These are phyloP conservation scores for Odontomachus brunneus DNA, from an alignment of 1,140 invertebrate species.

Conservation along the genomic window DNA sequence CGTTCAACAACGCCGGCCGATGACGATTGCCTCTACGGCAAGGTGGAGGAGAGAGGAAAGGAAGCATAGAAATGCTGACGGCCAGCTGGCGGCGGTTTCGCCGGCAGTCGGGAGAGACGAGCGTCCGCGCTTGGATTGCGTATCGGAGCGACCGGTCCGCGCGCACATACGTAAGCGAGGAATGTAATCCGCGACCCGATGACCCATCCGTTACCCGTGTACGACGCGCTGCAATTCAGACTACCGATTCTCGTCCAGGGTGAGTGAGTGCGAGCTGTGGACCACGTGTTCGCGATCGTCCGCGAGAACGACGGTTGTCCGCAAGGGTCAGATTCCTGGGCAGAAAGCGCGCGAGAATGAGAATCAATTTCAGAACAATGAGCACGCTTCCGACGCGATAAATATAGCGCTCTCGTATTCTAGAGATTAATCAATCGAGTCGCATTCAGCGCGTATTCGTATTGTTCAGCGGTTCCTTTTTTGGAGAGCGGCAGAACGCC, in stretches of 20 bases:
- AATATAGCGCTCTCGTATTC: background rate
- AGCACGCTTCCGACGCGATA: background rate
- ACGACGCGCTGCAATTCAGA: slow-evolving; percentile 69
- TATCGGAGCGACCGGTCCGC: slow-evolving; percentile 84
- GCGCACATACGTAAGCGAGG: slow-evolving; percentile 71
- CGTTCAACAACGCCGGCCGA: background rate
- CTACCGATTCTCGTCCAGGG: slow-evolving; percentile 49
- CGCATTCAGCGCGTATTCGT: no score
- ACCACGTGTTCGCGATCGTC: slow-evolving; percentile 32
- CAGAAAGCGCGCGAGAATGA: background rate
- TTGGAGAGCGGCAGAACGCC: no score
- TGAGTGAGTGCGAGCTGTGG: slow-evolving; percentile 39
- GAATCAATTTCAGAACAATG: background rate
- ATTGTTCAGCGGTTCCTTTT: no score
- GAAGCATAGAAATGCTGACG: slow-evolving; percentile 41
- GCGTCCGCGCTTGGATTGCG: slow-evolving; percentile 79
- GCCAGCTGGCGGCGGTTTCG: slow-evolving; percentile 47
- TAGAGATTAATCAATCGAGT: background rate
- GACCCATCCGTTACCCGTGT: slow-evolving; percentile 72
- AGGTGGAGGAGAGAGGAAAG: slow-evolving; percentile 49
- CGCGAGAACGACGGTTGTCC: background rate
- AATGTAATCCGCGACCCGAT: slow-evolving; percentile 82
- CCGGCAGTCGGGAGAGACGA: slow-evolving; percentile 69
- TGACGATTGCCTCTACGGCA: slow-evolving; percentile 39
- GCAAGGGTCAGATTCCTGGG: background rate